Conservation (phyloP, 2,113 vertebrate species). For the Dicerorhinus sumatrensis region DNA sequence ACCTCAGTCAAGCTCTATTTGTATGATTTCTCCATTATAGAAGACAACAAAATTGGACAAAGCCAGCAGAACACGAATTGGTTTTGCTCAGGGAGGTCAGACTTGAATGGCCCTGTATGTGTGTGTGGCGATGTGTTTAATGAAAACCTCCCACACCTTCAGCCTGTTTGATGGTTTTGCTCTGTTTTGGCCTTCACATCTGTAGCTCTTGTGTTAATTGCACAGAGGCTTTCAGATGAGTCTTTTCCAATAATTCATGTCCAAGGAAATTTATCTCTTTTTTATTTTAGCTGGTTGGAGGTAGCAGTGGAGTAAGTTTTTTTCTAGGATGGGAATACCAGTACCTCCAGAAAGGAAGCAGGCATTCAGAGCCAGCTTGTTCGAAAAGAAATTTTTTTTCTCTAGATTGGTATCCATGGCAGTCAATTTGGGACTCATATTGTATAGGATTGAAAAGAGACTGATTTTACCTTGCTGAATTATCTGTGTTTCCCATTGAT, state of each 20-base stretch:
- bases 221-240: conserved; percentile 19
- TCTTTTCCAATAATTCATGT: not conserved
- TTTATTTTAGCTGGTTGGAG: conserved; percentile 46
- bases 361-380: not conserved
- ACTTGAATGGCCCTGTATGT: not conserved
- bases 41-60: conserved; percentile 1
- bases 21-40: not conserved
- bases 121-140: conserved; percentile 21
- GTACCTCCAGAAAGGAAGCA: conserved; percentile 15
- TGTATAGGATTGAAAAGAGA: conserved; percentile 54
- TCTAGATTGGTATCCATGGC: not conserved
- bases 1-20: not conserved
- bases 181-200: conserved; percentile 34
- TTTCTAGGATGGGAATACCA: not conserved
- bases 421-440: conserved; percentile 33
- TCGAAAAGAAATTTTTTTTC: not conserved
- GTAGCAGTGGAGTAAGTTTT: not conserved
- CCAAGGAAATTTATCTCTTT: conserved; percentile 47
- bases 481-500: conserved; percentile 25
- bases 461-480: conserved; percentile 58
- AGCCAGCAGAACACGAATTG: conserved; percentile 28
- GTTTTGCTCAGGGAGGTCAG: not conserved
- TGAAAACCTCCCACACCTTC: not conserved
- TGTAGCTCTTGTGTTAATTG: conserved; percentile 45
- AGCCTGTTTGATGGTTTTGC: conserved; percentile 43